Base-by-base conservation (phyloP, 2,113 vertebrate species). In the Tauraco erythrolophus region DNA sequence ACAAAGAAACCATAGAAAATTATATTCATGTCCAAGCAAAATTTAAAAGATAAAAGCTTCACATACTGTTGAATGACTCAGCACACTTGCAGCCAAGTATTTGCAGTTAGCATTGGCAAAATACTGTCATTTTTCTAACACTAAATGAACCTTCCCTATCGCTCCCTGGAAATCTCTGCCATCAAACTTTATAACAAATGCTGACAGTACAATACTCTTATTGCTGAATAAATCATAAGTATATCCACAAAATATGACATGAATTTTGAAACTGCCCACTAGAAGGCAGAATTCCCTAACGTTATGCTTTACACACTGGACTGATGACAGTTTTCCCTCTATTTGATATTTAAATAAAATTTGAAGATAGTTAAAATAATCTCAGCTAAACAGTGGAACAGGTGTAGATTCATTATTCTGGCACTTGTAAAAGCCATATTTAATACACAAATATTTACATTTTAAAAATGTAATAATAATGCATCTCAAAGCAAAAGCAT, bases 201-300 rank as follows among this genome's bases (percentile, higher is more conserved):
- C 81, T 91, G 69, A 71, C 51, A 80, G 57, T 24, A 83, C 48
- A 89, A 83, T 91, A 80, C 68, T 58, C 19, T 75, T 76, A 62
- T 10, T 72, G 68, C 31, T 76, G 33, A 84, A 85, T 76, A 89
- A 92, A 88, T 62, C 18, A 7, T 48, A 85, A 92, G 27, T 23
- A 79, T 31, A 31, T 16, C 13, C 43, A 88, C 28, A 75, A 89
- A 93, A 88, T 19, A 54, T 5, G 51, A 72, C 30, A 71, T 9
- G 28, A 41, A 50, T 84, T 94, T 92, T 88, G 91, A 91, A 83
- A 85, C 28, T 95, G 85, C n/a, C 96, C 94, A 96, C 89, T 95
- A 97, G 95, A 89, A 98, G 94, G 93, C 92, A 97, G 94, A 95
- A 92, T 84, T 57, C 66, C 77, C 96, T 39, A 88, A 75, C 45